phyloP scores from a whole-genome alignment of 2,797 vertebrate genomes.

The Heteromormyrus szaboi region DNA sequence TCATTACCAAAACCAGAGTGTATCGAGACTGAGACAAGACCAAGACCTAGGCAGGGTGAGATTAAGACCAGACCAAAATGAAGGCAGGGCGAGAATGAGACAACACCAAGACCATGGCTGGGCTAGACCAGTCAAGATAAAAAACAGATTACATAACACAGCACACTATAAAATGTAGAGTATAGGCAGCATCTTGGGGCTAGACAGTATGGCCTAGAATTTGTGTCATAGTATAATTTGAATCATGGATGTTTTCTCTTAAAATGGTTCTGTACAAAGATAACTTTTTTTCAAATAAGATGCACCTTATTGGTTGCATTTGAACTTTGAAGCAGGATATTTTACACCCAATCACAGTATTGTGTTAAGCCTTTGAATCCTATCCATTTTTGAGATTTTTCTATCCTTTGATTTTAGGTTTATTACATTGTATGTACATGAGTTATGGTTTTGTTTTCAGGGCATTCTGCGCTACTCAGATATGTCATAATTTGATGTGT shows the following conservation, averaged over 20 bases:
- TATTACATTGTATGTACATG: background rate
- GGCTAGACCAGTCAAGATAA: background rate
- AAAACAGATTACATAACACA: background rate
- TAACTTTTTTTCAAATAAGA: background rate
- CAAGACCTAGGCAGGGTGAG: background rate
- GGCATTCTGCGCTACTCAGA: background rate
- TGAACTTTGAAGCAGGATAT: background rate
- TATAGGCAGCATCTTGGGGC: background rate
- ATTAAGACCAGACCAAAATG: background rate
- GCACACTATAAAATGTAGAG: background rate
- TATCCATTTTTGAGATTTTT: background rate
- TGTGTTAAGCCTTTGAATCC: background rate
- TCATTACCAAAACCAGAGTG: background rate
- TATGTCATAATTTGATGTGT: background rate
- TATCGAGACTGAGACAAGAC: background rate
- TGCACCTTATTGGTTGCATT: background rate
- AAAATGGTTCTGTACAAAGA: background rate
- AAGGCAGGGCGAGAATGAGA: background rate
- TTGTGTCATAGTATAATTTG: background rate
- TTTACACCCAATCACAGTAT: background rate
- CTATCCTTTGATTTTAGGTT: background rate
- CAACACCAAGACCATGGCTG: background rate
- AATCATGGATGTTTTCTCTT: background rate
- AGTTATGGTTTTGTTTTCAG: background rate
- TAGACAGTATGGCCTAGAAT: background rate